Base-by-base conservation (phyloP, 2,888 invertebrate species). In the Adela reaumurella region DNA sequence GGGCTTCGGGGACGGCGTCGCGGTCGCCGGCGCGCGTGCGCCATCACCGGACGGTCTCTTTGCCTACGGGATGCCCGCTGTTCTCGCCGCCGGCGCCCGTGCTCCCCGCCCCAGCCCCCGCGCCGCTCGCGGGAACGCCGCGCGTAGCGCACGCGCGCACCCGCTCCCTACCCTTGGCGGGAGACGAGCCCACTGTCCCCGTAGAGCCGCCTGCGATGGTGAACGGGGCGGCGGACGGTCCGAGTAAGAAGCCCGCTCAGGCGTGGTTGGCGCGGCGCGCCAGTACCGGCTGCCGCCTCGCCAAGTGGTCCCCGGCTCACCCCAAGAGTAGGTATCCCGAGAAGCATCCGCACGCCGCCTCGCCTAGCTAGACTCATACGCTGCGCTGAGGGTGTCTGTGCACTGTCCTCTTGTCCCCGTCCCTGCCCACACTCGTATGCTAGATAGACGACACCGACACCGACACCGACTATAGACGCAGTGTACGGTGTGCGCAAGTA, bases 131-230 rank as follows among this genome's bases (percentile, higher is more conserved):
- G 60, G 74, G 73, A 54, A 68, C 72, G 11, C 59, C 70, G 54
- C 68, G 65, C 61, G 70, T 77, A 45, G 64, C 63, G 55, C 88
- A 88, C 70, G 86, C 84, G 67, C 80, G 88, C 65, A 88, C 88
- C 54, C 78, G 86, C 63, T 88, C 87, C 61, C 84, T 87, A 63
- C 87, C 88, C 53, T 67, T 88, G 55, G 81, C 84, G 6, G 84
- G 83, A 51, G 83, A 78, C 53, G 78, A 79, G 50, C 68, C 70
- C 50, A 59, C 64, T 17, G 66, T 63, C 48, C 58, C 63, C n/a
- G 71, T 60, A 67, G 69, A 54, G 59, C 62, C 6, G 60, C 61
- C 44, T 57, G 69, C 66, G 56, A 60, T 69, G 48, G 65, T 69
- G 58, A 72, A 71, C 61, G 74, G 74, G 54, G 62, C 43, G 43